phyloP scores from a whole-genome alignment of 1,140 invertebrate genomes.

The Colletes gigas region DNA sequence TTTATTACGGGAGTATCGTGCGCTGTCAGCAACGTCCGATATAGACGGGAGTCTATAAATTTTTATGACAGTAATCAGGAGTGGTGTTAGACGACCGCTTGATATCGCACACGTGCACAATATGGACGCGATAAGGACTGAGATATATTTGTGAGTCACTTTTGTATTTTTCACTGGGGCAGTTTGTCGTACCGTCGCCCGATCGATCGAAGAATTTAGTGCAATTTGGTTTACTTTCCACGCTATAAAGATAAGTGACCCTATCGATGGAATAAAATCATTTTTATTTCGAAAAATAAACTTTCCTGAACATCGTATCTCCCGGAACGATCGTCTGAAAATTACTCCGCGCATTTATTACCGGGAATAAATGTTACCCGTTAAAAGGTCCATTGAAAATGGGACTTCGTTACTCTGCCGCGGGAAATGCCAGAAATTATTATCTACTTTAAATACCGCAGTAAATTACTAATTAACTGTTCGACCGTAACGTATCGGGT shows the following conservation, averaged over 20 bases:
- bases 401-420: too few relatives aligned
- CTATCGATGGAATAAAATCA: neutral
- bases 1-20: slow-evolving; percentile 63
- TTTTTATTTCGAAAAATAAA: neutral
- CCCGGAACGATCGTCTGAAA: neutral
- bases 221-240: neutral
- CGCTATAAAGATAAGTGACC: neutral
- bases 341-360: neutral
- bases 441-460: too few relatives aligned
- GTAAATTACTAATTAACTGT: too few relatives aligned
- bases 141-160: slow-evolving; percentile 17
- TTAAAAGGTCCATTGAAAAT: neutral
- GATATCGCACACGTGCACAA: slow-evolving; percentile 50
- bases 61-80: slow-evolving; percentile 63
- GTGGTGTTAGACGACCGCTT: slow-evolving; percentile 46
- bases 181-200: neutral
- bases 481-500: too few relatives aligned
- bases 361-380: neutral
- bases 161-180: slow-evolving; percentile 5
- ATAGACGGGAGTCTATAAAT: slow-evolving; percentile 58
- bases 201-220: slow-evolving; percentile 6
- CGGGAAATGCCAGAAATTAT: too few relatives aligned
- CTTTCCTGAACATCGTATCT: neutral
- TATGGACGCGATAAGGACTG: slow-evolving; percentile 45
- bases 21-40: slow-evolving; percentile 43